Percentiles rank a stretch among this genome's conserved stretches.
Evolutionary conservation across 2,113 vertebrate species (phyloP).

Genomic region (Rhabdomys dilectus): DNA sequence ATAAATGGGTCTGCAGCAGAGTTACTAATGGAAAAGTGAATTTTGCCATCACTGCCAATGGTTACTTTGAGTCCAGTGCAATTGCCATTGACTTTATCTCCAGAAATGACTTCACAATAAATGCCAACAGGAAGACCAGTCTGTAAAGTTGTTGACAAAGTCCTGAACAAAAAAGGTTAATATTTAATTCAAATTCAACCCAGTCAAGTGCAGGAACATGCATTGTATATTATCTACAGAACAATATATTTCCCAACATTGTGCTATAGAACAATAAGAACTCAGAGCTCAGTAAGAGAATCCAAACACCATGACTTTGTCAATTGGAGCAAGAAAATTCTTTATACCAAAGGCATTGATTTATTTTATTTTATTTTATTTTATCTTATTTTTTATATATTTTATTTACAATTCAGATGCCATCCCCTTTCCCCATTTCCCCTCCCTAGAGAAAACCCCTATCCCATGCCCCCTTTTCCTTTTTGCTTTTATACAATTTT

Average conservation of each 20-base stretch:
- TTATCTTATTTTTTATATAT: too few relatives aligned
- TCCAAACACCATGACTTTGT: rapidly evolving
- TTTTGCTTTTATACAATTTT: too few relatives aligned
- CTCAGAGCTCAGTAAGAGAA: background rate
- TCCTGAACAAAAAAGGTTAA: constrained; percentile 88
- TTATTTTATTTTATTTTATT: too few relatives aligned
- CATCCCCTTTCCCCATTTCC: too few relatives aligned
- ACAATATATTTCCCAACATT: background rate
- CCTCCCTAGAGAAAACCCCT: too few relatives aligned
- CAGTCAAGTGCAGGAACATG: background rate
- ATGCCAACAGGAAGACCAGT: constrained; percentile 94
- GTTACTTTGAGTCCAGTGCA: constrained; percentile 92
- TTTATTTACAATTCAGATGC: too few relatives aligned
- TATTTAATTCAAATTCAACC: background rate
- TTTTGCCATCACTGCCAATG: constrained; percentile 89
- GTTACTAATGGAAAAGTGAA: constrained; percentile 92
- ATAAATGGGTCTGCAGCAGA: constrained; percentile 92
- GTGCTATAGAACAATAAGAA: background rate
- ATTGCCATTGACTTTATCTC: constrained; percentile 88
- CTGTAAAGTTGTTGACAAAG: constrained; percentile 88
- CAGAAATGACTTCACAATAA: constrained; percentile 97
- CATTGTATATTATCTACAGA: background rate
- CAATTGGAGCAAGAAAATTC: rapidly evolving
- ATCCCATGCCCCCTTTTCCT: too few relatives aligned
- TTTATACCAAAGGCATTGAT: background rate